phyloP scores from a whole-genome alignment of 1,140 invertebrate genomes.

The Trichoplusia ni region DNA sequence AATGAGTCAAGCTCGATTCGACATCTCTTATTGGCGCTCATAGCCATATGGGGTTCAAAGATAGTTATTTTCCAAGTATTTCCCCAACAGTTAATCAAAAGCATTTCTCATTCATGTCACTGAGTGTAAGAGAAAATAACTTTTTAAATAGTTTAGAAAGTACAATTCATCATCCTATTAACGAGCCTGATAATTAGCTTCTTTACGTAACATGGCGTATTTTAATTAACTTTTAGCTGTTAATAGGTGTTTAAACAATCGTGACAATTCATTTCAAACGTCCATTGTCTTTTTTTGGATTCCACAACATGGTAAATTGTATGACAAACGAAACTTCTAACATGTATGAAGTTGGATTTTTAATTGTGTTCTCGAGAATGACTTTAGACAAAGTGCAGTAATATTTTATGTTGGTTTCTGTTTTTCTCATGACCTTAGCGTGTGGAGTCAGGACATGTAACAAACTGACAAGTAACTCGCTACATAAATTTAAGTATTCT shows the following conservation, averaged over 20 bases:
- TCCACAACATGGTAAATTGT: conserved; percentile 1
- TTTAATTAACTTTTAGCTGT: conserved; percentile 25
- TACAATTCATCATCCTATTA: conserved; percentile 16
- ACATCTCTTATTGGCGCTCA: no score
- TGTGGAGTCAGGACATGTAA: neutral
- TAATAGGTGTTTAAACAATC: conserved; percentile 6
- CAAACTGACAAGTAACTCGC: no score
- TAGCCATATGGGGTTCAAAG: no score
- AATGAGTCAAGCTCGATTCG: no score
- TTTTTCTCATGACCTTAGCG: conserved; percentile 26
- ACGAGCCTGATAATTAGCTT: conserved; percentile 14
- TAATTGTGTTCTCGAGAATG: neutral
- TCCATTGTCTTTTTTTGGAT: conserved; percentile 4
- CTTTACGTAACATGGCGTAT: conserved; percentile 18
- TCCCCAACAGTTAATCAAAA: neutral
- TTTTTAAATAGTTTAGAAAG: conserved; percentile 24
- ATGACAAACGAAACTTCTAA: conserved; percentile 6
- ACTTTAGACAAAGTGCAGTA: neutral
- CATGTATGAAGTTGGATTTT: neutral
- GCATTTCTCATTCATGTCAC: conserved; percentile 13
- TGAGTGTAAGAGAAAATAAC: conserved; percentile 14
- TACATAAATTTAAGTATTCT: no score
- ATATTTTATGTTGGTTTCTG: neutral
- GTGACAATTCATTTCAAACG: neutral
- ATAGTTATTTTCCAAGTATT: no score